These are phyloP conservation scores for Rhopalosiphum nymphaeae DNA, from an alignment of 2,888 invertebrate genomes.

Conservation along the genomic window DNA sequence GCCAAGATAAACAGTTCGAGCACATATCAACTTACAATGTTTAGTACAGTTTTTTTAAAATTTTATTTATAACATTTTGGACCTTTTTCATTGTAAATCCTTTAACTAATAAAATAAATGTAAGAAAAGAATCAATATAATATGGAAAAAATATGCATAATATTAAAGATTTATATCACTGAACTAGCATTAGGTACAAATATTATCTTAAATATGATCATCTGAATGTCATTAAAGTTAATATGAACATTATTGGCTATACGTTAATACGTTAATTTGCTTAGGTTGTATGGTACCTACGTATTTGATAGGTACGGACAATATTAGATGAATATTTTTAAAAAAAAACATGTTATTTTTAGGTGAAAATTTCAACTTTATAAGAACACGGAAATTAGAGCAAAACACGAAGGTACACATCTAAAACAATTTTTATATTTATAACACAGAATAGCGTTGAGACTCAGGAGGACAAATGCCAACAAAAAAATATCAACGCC, in stretches of 20 bases:
- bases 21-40: slow-evolving; percentile 17
- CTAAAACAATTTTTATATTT: slow-evolving; percentile 55
- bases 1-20: not conserved
- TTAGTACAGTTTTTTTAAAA: not conserved
- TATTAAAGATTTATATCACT: not conserved
- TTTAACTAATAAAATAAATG: not conserved
- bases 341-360: slow-evolving; percentile 52
- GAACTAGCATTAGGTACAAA: not conserved
- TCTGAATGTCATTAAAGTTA: not conserved
- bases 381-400: slow-evolving; percentile 54
- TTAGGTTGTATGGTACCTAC: not conserved
- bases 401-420: slow-evolving; percentile 52
- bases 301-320: not conserved
- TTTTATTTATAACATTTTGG: not conserved
- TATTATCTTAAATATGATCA: not conserved
- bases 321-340: slow-evolving; percentile 35
- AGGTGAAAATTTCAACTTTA: slow-evolving; percentile 51
- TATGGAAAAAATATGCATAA: not conserved
- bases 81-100: not conserved
- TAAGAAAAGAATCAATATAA: not conserved
- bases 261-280: not conserved
- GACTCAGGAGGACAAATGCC: slow-evolving; percentile 47
- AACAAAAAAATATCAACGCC: slow-evolving; percentile 51
- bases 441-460: slow-evolving; percentile 42
- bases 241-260: slow-evolving; percentile 3